These are phyloP conservation scores for Eubucco bourcierii DNA, from an alignment of 2,113 vertebrate genomes.

Conservation along the genomic window DNA sequence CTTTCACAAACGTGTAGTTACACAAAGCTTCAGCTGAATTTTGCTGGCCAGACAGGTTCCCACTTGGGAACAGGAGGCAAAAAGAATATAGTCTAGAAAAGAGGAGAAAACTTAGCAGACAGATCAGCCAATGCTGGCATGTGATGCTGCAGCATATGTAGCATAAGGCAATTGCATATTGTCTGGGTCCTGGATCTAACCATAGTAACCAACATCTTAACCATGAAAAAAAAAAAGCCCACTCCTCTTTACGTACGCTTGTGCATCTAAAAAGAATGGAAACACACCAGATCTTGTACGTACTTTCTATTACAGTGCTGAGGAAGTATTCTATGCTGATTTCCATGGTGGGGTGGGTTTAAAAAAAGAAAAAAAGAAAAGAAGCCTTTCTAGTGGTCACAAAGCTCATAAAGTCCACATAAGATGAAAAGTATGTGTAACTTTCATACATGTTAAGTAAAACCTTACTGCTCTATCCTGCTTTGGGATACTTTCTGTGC, in stretches of 20 bases:
- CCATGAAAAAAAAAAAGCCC: neutral
- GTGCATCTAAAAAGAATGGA: neutral
- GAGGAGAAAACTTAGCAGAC: neutral
- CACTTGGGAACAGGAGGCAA: neutral
- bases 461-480: neutral
- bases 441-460: neutral
- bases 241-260: neutral
- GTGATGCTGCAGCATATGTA: too few relatives aligned
- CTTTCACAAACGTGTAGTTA: neutral
- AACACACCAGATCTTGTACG: neutral
- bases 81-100: neutral
- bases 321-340: neutral
- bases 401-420: neutral
- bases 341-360: neutral
- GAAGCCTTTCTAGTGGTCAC: neutral
- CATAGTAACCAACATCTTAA: neutral
- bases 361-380: neutral
- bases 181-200: too few relatives aligned
- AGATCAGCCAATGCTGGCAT: neutral
- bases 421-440: neutral
- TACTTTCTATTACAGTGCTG: neutral
- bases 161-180: too few relatives aligned
- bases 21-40: neutral
- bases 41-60: neutral
- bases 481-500: neutral